Base-by-base conservation (phyloP, 2,797 vertebrate species). In the Thaleichthys pacificus region DNA sequence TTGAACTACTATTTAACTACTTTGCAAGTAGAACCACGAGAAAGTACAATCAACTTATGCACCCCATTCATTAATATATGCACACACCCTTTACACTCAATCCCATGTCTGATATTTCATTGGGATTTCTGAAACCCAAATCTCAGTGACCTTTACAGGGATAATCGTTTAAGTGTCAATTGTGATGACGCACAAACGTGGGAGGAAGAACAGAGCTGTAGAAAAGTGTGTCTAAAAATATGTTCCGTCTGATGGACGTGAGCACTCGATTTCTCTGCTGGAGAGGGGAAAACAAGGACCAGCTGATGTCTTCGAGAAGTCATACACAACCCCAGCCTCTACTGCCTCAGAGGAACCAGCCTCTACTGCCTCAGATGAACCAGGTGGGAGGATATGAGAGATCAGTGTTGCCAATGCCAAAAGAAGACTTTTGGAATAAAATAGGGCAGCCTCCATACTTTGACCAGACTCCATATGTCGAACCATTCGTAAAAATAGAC, bases 181-280 rank as follows among this genome's bases (percentile, higher is more conserved):
- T 51, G 49, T 15, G n/a, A 66, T 72, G 62, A 74, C 70, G 68
- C 54, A 54, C 7, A 60, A 61, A 74, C 17, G 56, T 42, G 72
- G 66, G 64, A 54, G 65, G 42, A 51, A n/a, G 64, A 65, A 22
- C 49, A 62, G 28, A 32, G 69, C 66, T 63, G 69, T 63, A 21
- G 57, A 65, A 68, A 76, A 28, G 57, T 70, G 60, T 60, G 54
- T 69, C 77, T 78, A 81, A 83, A 80, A 81, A 78, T 78, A 83
- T 42, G 65, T 32, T 58, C 47, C 22, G 9, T 74, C 28, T 63
- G 57, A 58, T 51, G 58, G 70, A 28, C 70, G 68, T 17, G 57
- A 68, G 22, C 42, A 38, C 38, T 68, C 32, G 58, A 24, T 61
- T 68, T 21, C 24, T 30, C 12, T 57, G 28, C 58, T 17, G 42